Conservation (phyloP, 2,888 invertebrate genomes). For the Allygus modestus region DNA sequence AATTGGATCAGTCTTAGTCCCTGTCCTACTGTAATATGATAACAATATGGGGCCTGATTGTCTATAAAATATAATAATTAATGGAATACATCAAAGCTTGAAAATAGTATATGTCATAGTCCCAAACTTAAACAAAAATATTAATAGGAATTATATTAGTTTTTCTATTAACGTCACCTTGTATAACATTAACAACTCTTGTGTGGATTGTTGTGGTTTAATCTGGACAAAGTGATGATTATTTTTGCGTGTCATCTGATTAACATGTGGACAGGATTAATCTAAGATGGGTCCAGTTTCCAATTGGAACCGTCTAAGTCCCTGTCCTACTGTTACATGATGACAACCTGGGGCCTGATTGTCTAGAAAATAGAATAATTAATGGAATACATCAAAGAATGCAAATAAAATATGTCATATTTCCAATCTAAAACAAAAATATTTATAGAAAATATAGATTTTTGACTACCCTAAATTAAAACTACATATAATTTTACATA, state of each 20-base stretch:
- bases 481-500: too few relatives aligned
- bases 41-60: constrained; percentile 21
- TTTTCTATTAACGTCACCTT: too few relatives aligned
- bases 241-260: constrained; percentile 57
- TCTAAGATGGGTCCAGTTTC: background rate
- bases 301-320: background rate
- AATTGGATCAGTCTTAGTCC: background rate
- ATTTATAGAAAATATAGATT: too few relatives aligned
- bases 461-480: too few relatives aligned
- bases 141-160: too few relatives aligned
- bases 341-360: constrained; percentile 26
- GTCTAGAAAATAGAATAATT: background rate
- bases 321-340: background rate
- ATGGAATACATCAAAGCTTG: too few relatives aligned
- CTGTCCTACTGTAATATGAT: background rate
- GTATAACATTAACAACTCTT: background rate
- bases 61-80: background rate
- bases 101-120: too few relatives aligned
- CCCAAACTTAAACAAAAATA: too few relatives aligned
- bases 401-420: too few relatives aligned
- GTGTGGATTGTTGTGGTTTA: background rate
- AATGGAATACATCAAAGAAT: too few relatives aligned
- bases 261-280: background rate
- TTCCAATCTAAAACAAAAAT: too few relatives aligned
- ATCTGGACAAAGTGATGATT: constrained; percentile 43